phyloP scores from a whole-genome alignment of 1,140 invertebrate genomes.

The Heterodera carotae region DNA sequence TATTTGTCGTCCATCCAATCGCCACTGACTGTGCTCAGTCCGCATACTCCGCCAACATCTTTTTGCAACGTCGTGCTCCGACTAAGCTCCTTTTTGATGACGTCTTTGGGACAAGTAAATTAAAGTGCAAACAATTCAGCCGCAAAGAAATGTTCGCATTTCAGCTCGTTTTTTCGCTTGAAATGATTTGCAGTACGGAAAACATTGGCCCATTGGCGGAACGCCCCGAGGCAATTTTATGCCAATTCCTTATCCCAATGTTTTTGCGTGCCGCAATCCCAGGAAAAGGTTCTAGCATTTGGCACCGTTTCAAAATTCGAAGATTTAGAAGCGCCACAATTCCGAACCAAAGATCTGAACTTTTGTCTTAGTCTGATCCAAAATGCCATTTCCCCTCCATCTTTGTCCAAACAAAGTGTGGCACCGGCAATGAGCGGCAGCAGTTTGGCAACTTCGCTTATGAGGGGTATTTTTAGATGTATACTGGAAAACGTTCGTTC shows the following conservation, averaged over 20 bases:
- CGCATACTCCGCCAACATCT: conserved; percentile 71
- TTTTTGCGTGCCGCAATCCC: conserved; percentile 87
- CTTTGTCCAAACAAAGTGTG: conserved; percentile 60
- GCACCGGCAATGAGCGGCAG: conserved; percentile 54
- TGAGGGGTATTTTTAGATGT: conserved; percentile 38
- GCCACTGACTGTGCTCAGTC: conserved; percentile 69
- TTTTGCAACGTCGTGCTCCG: conserved; percentile 94
- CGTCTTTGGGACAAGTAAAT: conserved; percentile 77
- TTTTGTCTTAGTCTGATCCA: conserved; percentile 86
- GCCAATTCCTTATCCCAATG: conserved; percentile 92
- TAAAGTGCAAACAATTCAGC: neutral
- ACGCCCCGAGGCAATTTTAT: conserved; percentile 88
- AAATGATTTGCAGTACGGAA: conserved; percentile 87
- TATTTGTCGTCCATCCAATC: conserved; percentile 35
- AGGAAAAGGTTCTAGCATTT: conserved; percentile 76
- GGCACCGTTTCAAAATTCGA: conserved; percentile 8
- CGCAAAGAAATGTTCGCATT: neutral
- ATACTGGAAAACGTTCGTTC: conserved; percentile 22
- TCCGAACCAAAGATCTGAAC: conserved; percentile 83
- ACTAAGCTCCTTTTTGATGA: conserved; percentile 87
- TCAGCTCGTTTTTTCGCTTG: conserved; percentile 73
- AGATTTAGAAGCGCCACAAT: conserved; percentile 78
- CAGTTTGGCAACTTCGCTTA: conserved; percentile 56
- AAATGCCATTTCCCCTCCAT: conserved; percentile 82
- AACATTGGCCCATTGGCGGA: conserved; percentile 84